phyloP scores from a whole-genome alignment of 2,888 invertebrate genomes.

The Actias luna region DNA sequence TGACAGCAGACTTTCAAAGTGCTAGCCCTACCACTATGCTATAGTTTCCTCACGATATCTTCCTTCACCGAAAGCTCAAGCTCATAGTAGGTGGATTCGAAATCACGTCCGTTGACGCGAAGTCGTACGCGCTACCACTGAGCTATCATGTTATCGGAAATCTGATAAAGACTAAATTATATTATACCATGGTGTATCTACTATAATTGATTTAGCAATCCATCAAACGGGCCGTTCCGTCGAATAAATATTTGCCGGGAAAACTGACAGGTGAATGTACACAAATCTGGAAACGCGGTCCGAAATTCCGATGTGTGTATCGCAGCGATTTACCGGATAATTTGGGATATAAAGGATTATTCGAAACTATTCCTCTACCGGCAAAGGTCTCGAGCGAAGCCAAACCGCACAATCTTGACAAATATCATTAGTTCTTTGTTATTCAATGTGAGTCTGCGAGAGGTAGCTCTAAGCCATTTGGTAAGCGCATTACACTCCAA shows the following conservation, averaged over 20 bases:
- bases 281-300: not conserved
- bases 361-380: not conserved
- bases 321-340: not conserved
- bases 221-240: not conserved
- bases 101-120: too few species aligned
- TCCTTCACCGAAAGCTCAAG: too few species aligned
- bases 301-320: not conserved
- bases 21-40: too few species aligned
- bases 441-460: too few species aligned
- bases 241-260: not conserved
- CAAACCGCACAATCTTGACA: too few species aligned
- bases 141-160: too few species aligned
- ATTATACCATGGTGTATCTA: not conserved
- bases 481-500: too few species aligned
- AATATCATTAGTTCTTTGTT: not conserved
- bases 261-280: not conserved
- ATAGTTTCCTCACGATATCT: too few species aligned
- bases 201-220: not conserved
- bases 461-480: too few species aligned
- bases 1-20: too few species aligned
- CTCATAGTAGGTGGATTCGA: too few species aligned
- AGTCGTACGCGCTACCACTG: too few species aligned
- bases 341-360: not conserved
- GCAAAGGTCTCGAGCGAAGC: not conserved
- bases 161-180: not conserved